A percentile compares a stretch with the other conserved stretches of the same genome.
phyloP scores from a whole-genome alignment of 2,888 invertebrate genomes.

The Osmoderma eremita region DNA sequence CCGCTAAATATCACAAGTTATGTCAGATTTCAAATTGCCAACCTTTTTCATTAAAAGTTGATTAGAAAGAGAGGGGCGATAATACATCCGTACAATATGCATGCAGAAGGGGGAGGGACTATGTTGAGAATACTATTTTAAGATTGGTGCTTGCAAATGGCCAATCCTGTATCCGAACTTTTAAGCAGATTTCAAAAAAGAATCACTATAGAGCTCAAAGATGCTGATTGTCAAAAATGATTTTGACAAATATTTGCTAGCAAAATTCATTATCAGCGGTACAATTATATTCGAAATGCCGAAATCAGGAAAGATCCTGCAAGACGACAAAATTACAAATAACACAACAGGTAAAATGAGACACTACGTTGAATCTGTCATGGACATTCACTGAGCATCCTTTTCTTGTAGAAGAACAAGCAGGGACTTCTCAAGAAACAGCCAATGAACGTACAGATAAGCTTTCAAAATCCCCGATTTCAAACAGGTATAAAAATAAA shows the following conservation, averaged over 20 bases:
- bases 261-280: conserved; percentile 31
- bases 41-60: too few relatives aligned
- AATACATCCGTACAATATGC: too few relatives aligned
- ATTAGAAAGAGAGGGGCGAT: too few relatives aligned
- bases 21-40: too few relatives aligned
- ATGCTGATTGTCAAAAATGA: conserved; percentile 27
- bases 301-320: conserved; percentile 43
- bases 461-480: conserved; percentile 12
- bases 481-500: conserved; percentile 32
- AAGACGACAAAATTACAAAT: conserved; percentile 42
- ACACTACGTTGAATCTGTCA: background rate
- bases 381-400: too few relatives aligned
- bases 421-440: conserved; percentile 30
- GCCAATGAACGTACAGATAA: conserved; percentile 36
- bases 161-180: too few relatives aligned
- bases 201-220: conserved; percentile 6
- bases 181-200: background rate
- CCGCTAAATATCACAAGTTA: too few relatives aligned
- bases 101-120: too few relatives aligned
- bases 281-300: conserved; percentile 40
- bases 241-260: conserved; percentile 33
- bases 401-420: conserved; percentile 32
- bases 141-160: too few relatives aligned
- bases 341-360: conserved; percentile 36
- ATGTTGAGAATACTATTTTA: too few relatives aligned